Evolutionary conservation across 2,888 invertebrate species (phyloP), one percentile per base, ranked within the genome.

Genomic region (Lasius fuliginosus): DNA sequence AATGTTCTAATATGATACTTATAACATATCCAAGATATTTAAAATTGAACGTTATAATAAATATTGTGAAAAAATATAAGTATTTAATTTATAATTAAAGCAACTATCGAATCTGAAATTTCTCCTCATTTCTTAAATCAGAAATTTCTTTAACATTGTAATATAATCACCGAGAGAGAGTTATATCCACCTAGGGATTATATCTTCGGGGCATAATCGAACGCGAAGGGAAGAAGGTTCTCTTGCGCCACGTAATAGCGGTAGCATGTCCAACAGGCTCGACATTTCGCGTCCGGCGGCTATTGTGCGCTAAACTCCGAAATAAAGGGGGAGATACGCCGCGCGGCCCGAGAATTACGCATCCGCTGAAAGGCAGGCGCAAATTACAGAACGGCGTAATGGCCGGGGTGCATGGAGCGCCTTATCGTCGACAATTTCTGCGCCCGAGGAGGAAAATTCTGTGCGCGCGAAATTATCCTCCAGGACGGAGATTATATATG

Each of bases 291-390:
- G 73, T 81, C 74, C 42, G 60, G 60, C 79, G 73, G 79, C 79
- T 60, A 81, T 81, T 81, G 79, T 81, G 79, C 79, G 79, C 79
- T 81, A 81, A 81, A 81, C 79, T 73, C 79, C 79, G 60, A 81
- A 81, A 81, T 81, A 73, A 81, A 81, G 79, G 73, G 60, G 79
- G 74, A 81, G 79, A 81, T 81, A 81, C 58, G 71, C 79, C 73
- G 73, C 58, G 58, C 79, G 58, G 58, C 58, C 77, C 79, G 23
- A 58, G 58, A 79, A 79, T 79, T 79, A 79, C 79, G 79, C 74
- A 83, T 83, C 82, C 82, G 82, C 67, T 77, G 82, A 77, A 83
- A 83, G 77, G 82, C 76, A 83, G 79, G 65, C 79, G 79, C 76
- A 77, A 83, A 76, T 77, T 76, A 67, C 82, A 82, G 76, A 82